A percentile compares a stretch with the other conserved stretches of the same genome.
Evolutionary conservation across 2,797 vertebrate species (phyloP).

Genomic region (Oreochromis grahami): DNA sequence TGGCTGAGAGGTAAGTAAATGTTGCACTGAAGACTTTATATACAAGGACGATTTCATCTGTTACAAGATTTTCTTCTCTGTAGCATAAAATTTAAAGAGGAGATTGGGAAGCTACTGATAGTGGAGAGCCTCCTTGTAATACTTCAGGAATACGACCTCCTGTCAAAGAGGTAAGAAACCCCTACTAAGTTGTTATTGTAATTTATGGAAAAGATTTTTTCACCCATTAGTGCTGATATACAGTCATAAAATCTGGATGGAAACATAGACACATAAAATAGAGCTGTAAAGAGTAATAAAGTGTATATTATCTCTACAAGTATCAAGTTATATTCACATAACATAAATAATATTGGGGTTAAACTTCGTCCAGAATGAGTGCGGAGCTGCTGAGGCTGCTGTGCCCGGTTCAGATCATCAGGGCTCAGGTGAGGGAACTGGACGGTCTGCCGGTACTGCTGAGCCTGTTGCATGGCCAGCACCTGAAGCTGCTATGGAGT

Average conservation of each 20-base stretch:
- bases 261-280: background rate
- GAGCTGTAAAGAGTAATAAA: background rate
- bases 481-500: slow-evolving; percentile 88
- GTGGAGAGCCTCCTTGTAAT: slow-evolving; percentile 86
- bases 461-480: slow-evolving; percentile 84
- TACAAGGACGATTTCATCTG: background rate
- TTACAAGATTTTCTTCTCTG: background rate
- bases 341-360: background rate
- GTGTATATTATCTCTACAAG: fast-evolving
- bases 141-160: slow-evolving; percentile 85
- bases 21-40: background rate
- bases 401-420: slow-evolving; percentile 77
- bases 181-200: background rate
- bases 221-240: background rate
- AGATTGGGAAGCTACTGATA: slow-evolving; percentile 81
- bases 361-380: slow-evolving; percentile 72
- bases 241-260: background rate
- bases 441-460: slow-evolving; percentile 86
- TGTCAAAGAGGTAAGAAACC: slow-evolving; percentile 82
- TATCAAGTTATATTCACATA: background rate
- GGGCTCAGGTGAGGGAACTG: slow-evolving; percentile 83
- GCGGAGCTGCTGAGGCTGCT: slow-evolving; percentile 86
- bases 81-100: slow-evolving; percentile 81
- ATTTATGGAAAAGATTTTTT: background rate
- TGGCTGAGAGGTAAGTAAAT: slow-evolving; percentile 83